Base-by-base conservation (phyloP, 2,888 invertebrate genomes). In the Clanis bilineata region DNA sequence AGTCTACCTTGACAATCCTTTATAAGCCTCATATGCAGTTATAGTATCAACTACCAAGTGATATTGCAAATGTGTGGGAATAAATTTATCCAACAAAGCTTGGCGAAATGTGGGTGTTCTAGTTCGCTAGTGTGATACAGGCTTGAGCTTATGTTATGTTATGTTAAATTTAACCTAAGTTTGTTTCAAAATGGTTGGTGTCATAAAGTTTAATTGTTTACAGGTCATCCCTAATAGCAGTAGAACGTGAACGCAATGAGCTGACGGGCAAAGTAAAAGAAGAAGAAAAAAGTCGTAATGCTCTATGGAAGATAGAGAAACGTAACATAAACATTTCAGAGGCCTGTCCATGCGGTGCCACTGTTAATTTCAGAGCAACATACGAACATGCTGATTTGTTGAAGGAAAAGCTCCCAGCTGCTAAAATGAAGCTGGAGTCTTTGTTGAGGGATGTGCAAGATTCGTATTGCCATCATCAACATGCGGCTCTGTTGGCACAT, bases 401-500 rank as follows among this genome's bases (percentile, higher is more conserved):
- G 57, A 84, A 77, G 55, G 85, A 85, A 18, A 83, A 69, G 61
- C 59, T 91, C 21, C 89, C 90, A 0, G 73, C 79, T 0, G 88
- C 88, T 0, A 79, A 79, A 57, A 66, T 91, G 73, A 76, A 76
- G 47, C 64, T 90, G n/a, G 84, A 90, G 59, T 73, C 74, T 0
- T 63, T 91, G 9, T 62, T 87, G 45, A 74, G 77, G 36, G 87
- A 90, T 60, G 76, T 88, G 0, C 86, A 88, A 68, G 88, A 90
- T 22, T 85, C 87, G 0, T 91, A 88, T 63, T 90, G 90, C 56
- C 88, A 89, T 69, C 81, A 91, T 63, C 88, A 88, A 62, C 88
- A 90, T 67, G 75, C 80, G 0, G 87, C 87, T 0, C 61, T 90
- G 36, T 71, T 89, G 64, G 81, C 90, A 2, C 79, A 88, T 72